Evolutionary conservation across 2,888 invertebrate species (phyloP).

Genomic region (Hybos culiciformis): DNA sequence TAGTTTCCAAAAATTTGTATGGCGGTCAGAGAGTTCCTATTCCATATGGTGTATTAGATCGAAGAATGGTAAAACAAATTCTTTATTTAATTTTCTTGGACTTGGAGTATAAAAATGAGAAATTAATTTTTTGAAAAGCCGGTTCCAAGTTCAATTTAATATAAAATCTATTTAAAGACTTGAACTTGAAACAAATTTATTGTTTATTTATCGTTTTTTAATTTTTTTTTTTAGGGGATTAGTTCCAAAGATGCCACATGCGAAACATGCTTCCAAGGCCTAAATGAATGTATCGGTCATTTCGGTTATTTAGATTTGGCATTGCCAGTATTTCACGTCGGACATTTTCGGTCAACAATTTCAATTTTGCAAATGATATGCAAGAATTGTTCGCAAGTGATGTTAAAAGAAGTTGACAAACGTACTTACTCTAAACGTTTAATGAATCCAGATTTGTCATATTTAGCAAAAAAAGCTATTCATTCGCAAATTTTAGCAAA

Average conservation of each 20-base stretch:
- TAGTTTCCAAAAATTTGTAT: conserved; percentile 85
- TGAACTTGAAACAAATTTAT: not conserved
- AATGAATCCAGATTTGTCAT: conserved; percentile 69
- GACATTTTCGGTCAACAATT: conserved; percentile 85
- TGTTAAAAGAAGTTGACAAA: conserved; percentile 59
- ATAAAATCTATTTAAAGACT: not conserved
- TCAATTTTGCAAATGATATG: conserved; percentile 90
- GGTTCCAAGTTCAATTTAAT: not conserved
- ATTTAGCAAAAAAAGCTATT: conserved; percentile 73
- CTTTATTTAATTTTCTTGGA: conserved; percentile 2
- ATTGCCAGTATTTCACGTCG: conserved; percentile 93
- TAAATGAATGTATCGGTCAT: conserved; percentile 93
- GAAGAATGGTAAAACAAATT: conserved; percentile 59
- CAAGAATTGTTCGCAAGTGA: conserved; percentile 77
- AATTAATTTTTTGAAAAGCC: not conserved
- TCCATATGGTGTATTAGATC: conserved; percentile 81
- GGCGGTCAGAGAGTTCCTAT: conserved; percentile 72
- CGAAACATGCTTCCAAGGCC: conserved; percentile 80
- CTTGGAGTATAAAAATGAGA: not conserved
- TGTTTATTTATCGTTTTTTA: not conserved
- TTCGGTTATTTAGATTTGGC: conserved; percentile 93
- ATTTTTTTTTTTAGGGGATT: conserved; percentile 53
- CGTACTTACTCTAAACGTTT: conserved; percentile 54
- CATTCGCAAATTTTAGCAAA: conserved; percentile 68
- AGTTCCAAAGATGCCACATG: conserved; percentile 77